Evolutionary conservation across 2,797 vertebrate genomes (phyloP), one percentile per base, ranked within the genome.

Genomic region (Catamblyrhynchus diadema): DNA sequence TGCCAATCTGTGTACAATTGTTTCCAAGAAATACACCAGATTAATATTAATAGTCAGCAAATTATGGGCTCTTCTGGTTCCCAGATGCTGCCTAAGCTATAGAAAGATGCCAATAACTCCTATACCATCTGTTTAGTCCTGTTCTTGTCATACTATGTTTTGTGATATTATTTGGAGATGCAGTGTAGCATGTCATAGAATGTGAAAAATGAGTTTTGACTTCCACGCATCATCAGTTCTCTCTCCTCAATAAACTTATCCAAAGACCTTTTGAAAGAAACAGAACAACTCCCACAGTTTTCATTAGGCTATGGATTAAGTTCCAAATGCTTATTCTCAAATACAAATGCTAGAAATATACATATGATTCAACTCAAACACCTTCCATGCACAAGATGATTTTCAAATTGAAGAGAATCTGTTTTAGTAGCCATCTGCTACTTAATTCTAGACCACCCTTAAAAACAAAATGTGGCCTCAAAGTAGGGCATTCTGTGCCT

Each of bases 121-220:
- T 86, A 27, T 25, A 23, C 96, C 96, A 95, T 95, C 96, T 97
- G 97, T 93, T 90, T 92, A 80, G 22, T 67, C 79, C 66, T 88
- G 60, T 25, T 95, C 69, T 90, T 96, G 94, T 96, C 93, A 88
- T 67, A 48, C 48, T 89, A 54, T 32, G 57, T 97, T 96, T 86
- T 95, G 53, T 86, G 30, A 87, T 50, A 56, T 94, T 95, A 89
- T 92, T 95, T 95, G 94, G 91, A 90, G 61, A 91, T 89, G 70
- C 51, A 85, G 70, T 32, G 8, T 56, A 85, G 91, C 94, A 93
- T 88, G 94, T 28, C 67, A 88, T 5, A 65, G 37, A 57, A 59
- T 0, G 9, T 48, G 79, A 92, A 91, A 91, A 94, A 86, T 14
- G 13, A 78, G 47, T 47, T 93, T 86, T 81, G 48, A 39, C 14